Base-by-base conservation (phyloP, 2,888 invertebrate species). In the Nineta flava region DNA sequence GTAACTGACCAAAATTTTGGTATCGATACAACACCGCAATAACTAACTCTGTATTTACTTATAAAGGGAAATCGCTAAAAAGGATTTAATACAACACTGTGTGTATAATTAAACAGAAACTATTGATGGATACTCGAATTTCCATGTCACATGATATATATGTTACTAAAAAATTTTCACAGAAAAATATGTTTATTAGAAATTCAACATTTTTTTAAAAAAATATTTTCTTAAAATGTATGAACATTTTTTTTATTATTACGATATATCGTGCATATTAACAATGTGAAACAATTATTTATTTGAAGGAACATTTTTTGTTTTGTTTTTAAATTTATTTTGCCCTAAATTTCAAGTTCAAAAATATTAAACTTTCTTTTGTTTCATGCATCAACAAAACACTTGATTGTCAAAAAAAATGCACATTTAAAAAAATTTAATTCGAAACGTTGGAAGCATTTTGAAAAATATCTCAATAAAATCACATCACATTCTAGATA, bases 251-350 rank as follows among this genome's bases (percentile, higher is more conserved):
- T 32, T 32, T 32, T 38, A 38, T 15, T n/a, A 38, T 38, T 38
- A 38, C 15, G 38, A 7, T 44, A 44, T 21, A 19, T 12, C 13
- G 44, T 44, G 44, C 44, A 26, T 26, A 19, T 19, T 44, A 44
- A 44, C 44, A 44, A 44, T 44, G 44, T 44, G 44, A 21, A 44
- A 44, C 44, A 44, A 44, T 44, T 44, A 44, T n/a, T 19, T 19
- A 19, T 26, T 26, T 38, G 38, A 38, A 38, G 38, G 38, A 38
- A 38, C 38, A 38, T 38, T 12, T 38, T 38, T 38, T 13, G 6
- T 35, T n/a, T 13, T 38, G 3, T 13, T 13, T 38, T 38, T 38
- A 38, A 38, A 5, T 38, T 38, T 15, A 38, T 38, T 38, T 15
- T 12, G 15, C 2, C 35, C n/a, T 38, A 10, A n/a, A 38, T 38